These are phyloP conservation scores for Cryptomyrus ogoouensis DNA, from an alignment of 2,113 vertebrate species.

Conservation along the genomic window DNA sequence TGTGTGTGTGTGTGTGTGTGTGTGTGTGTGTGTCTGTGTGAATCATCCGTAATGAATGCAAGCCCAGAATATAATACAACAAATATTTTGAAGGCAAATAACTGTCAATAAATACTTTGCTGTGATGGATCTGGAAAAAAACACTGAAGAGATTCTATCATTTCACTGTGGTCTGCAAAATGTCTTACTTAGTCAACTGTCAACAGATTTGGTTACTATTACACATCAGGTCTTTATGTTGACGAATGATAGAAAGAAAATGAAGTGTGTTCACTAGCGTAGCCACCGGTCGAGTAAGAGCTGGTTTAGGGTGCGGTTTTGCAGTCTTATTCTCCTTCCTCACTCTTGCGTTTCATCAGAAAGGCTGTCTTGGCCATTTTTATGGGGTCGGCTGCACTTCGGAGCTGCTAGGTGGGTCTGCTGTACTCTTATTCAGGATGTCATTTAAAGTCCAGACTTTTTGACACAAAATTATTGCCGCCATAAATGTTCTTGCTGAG, in stretches of 20 bases:
- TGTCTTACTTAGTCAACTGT: neutral
- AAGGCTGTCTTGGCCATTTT: neutral
- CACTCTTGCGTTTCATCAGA: neutral
- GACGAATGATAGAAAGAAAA: neutral
- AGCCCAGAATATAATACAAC: neutral
- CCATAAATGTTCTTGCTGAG: neutral
- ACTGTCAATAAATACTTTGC: neutral
- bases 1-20: neutral
- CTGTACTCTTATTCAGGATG: neutral
- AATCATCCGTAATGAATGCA: neutral
- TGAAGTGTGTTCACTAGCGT: neutral
- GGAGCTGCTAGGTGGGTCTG: neutral
- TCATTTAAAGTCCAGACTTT: neutral
- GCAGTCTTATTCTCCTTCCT: neutral
- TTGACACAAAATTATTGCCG: neutral
- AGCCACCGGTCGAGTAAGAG: neutral
- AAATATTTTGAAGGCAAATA: neutral
- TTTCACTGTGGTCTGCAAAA: neutral
- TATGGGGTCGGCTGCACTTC: neutral
- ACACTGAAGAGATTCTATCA: neutral
- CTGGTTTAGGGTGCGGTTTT: neutral
- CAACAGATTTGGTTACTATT: neutral
- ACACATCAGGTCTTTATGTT: neutral
- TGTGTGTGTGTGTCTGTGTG: neutral
- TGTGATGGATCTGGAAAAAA: neutral